Evolutionary conservation across 2,888 invertebrate genomes (phyloP).

Genomic region (Nysson spinosus): DNA sequence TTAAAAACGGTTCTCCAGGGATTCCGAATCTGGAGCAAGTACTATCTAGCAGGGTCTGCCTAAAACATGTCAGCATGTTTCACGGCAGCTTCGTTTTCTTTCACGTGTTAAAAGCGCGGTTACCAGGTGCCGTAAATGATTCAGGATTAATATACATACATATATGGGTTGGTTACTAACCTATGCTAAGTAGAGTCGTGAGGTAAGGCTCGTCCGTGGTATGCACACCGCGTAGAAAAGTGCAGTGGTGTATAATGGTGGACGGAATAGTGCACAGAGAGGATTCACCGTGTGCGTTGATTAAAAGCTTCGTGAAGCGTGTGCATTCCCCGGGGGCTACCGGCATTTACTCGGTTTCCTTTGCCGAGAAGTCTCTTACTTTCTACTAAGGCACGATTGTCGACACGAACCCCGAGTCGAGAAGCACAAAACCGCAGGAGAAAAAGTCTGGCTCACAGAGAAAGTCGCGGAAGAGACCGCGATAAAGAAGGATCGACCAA

Average conservation of each 20-base stretch:
- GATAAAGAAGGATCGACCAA: background rate
- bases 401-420: constrained; percentile 1
- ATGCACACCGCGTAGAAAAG: background rate
- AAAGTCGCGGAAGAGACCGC: background rate
- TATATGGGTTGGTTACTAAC: too few species aligned
- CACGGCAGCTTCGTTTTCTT: too few species aligned
- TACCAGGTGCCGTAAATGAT: too few species aligned
- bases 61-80: too few species aligned
- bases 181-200: too few species aligned
- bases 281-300: constrained; percentile 59
- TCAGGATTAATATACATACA: too few species aligned
- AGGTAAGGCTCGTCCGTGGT: background rate
- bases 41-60: too few species aligned
- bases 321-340: constrained; percentile 31
- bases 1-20: too few species aligned
- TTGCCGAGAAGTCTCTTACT: constrained; percentile 30
- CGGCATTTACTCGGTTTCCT: constrained; percentile 54
- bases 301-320: constrained; percentile 61
- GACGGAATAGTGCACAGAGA: constrained; percentile 29
- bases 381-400: constrained; percentile 26
- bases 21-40: too few species aligned
- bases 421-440: background rate
- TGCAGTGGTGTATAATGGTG: background rate
- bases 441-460: background rate
- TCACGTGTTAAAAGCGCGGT: too few species aligned